Conservation (phyloP, 2,113 vertebrate genomes). For the Meriones unguiculatus region DNA sequence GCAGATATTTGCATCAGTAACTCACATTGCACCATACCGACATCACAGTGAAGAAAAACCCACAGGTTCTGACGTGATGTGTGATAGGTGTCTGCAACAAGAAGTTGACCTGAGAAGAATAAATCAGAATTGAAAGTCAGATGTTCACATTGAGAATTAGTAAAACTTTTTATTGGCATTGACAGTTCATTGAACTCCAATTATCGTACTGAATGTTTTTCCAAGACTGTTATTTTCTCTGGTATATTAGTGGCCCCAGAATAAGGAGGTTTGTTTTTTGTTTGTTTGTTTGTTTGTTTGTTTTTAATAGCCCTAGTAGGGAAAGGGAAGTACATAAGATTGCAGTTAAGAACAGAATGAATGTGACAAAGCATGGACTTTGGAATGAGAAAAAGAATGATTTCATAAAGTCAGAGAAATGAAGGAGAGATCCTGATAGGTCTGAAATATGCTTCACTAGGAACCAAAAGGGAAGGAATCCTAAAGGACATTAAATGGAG, state of each 20-base stretch:
- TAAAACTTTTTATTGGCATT: conserved; percentile 11
- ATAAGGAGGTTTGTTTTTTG: not conserved
- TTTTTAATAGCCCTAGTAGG: not conserved
- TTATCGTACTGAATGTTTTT: conserved; percentile 9
- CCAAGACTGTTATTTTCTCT: not conserved
- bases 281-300: not conserved
- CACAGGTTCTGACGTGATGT: not conserved
- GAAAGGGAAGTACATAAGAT: not conserved
- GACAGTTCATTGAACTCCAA: not conserved
- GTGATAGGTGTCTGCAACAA: not conserved
- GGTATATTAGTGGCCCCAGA: not conserved
- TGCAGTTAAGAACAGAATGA: not conserved
- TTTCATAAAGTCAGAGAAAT: not conserved
- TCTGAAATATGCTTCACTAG: not conserved
- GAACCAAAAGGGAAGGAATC: not conserved
- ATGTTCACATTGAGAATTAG: not conserved
- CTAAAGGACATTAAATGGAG: not conserved
- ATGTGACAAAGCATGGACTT: not conserved
- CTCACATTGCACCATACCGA: not conserved
- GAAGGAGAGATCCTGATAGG: not conserved
- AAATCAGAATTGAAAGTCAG: conserved; percentile 2
- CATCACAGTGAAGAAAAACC: not conserved
- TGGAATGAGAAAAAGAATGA: not conserved
- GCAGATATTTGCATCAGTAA: not conserved
- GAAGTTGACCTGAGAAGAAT: conserved; percentile 10